phyloP scores from a whole-genome alignment of 2,888 invertebrate species.

The Ectropis crepuscularia region DNA sequence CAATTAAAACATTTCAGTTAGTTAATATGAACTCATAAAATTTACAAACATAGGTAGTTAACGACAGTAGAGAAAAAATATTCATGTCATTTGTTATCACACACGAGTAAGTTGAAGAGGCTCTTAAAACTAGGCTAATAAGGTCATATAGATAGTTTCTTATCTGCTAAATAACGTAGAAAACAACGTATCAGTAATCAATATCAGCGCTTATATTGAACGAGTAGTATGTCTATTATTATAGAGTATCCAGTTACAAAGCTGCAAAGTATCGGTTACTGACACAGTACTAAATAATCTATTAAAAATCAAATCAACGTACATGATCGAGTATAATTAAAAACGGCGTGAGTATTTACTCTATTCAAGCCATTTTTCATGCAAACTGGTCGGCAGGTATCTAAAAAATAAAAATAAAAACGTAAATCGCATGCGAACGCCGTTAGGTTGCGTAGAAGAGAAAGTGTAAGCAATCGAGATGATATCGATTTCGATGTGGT shows the following conservation, averaged over 20 bases:
- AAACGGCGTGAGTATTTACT: constrained; percentile 68
- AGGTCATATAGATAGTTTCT: constrained; percentile 45
- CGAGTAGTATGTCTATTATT: constrained; percentile 43
- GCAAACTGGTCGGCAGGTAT: constrained; percentile 72
- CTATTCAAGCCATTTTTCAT: constrained; percentile 76
- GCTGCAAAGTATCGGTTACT: constrained; percentile 21
- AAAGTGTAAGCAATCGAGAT: constrained; percentile 33
- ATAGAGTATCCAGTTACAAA: constrained; percentile 20
- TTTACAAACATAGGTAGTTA: neutral
- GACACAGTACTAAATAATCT: constrained; percentile 7
- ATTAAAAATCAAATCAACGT: constrained; percentile 54
- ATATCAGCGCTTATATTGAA: constrained; percentile 50
- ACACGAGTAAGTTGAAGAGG: constrained; percentile 31
- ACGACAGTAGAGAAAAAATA: constrained; percentile 1
- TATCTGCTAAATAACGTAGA: constrained; percentile 61
- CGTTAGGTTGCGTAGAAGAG: constrained; percentile 37
- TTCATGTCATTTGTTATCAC: constrained; percentile 12
- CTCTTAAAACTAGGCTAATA: constrained; percentile 46
- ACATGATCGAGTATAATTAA: constrained; percentile 75
- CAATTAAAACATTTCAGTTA: too few relatives aligned
- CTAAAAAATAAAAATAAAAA: constrained; percentile 68
- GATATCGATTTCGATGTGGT: constrained; percentile 40
- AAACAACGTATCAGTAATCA: constrained; percentile 65
- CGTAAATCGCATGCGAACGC: constrained; percentile 58
- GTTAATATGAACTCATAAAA: too few relatives aligned